Evolutionary conservation across 1,140 invertebrate species (phyloP).

Genomic region (Drosophila aff.): DNA sequence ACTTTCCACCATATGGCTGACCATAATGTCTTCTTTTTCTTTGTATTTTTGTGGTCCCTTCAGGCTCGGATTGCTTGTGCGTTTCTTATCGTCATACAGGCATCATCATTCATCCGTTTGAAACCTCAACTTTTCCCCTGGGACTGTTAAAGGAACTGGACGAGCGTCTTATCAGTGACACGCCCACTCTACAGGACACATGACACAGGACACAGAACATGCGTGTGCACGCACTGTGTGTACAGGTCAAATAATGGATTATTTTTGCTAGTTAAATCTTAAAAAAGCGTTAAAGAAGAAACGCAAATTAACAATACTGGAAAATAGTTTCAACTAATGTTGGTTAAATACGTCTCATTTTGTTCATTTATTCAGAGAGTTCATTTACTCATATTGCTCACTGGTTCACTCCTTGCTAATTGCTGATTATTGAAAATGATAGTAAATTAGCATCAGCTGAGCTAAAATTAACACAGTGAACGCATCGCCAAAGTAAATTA

Average conservation of each 20-base stretch:
- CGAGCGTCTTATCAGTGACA: slow-evolving; percentile 27
- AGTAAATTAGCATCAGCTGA: too few species aligned
- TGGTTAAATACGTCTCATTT: neutral
- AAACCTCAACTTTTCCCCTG: slow-evolving; percentile 15
- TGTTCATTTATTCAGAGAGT: neutral
- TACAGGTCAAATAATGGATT: neutral
- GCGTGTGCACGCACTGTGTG: neutral
- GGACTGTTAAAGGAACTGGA: slow-evolving; percentile 7
- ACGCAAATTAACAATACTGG: neutral
- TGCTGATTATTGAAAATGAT: too few species aligned
- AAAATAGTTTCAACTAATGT: neutral
- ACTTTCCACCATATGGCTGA: slow-evolving; percentile 28
- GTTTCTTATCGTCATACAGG: slow-evolving; percentile 26
- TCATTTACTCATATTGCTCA: too few species aligned
- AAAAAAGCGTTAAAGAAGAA: neutral
- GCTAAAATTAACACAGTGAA: too few species aligned
- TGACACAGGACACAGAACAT: neutral
- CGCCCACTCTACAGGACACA: slow-evolving; percentile 19
- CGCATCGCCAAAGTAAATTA: neutral
- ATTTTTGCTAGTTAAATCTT: neutral
- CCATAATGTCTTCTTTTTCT: slow-evolving; percentile 4
- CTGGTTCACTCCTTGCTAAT: too few species aligned
- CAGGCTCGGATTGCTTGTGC: slow-evolving; percentile 13
- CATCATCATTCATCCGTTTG: slow-evolving; percentile 34
- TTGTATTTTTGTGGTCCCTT: slow-evolving; percentile 16